phyloP scores from a whole-genome alignment of 2,888 invertebrate species.

The Encarsia formosa region DNA sequence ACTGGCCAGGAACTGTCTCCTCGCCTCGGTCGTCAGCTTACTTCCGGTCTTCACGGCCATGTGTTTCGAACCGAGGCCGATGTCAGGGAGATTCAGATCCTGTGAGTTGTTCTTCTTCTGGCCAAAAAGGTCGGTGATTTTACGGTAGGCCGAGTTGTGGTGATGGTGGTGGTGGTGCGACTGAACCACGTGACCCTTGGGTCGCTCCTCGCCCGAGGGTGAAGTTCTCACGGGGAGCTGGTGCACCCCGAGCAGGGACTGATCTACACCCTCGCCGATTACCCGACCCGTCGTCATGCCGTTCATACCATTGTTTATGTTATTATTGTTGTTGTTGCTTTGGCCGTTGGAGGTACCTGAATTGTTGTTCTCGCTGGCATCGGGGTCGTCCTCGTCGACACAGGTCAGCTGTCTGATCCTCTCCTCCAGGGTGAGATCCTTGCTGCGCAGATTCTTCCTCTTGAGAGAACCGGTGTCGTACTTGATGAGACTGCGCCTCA shows the following conservation, averaged over 20 bases:
- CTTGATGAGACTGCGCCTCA: slow-evolving; percentile 73
- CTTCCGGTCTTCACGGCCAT: slow-evolving; percentile 43
- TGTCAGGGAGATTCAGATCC: slow-evolving; percentile 32
- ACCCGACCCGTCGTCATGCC: neutral
- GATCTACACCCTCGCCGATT: neutral
- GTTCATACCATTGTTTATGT: slow-evolving; percentile 7
- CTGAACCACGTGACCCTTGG: slow-evolving; percentile 30
- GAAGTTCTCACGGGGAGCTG: slow-evolving; percentile 58
- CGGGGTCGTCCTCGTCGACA: slow-evolving; percentile 67
- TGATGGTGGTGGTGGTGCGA: slow-evolving; percentile 25
- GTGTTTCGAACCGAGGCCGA: slow-evolving; percentile 34
- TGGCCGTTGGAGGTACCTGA: neutral
- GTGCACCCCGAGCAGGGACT: slow-evolving; percentile 3
- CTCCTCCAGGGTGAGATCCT: slow-evolving; percentile 79
- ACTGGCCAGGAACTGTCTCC: slow-evolving; percentile 75
- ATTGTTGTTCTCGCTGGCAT: slow-evolving; percentile 27
- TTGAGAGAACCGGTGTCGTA: slow-evolving; percentile 56
- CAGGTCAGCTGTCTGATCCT: slow-evolving; percentile 82
- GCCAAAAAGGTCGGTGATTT: slow-evolving; percentile 61
- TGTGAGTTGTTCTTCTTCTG: slow-evolving; percentile 48
- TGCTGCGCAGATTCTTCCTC: slow-evolving; percentile 54
- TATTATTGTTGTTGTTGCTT: slow-evolving; percentile 17
- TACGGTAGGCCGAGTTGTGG: slow-evolving; percentile 60
- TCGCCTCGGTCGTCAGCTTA: slow-evolving; percentile 57
- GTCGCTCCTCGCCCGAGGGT: slow-evolving; percentile 64